Percentiles rank a stretch among this genome's conserved stretches.
phyloP scores from a whole-genome alignment of 1,140 invertebrate genomes.

The Spodoptera frugiperda region DNA sequence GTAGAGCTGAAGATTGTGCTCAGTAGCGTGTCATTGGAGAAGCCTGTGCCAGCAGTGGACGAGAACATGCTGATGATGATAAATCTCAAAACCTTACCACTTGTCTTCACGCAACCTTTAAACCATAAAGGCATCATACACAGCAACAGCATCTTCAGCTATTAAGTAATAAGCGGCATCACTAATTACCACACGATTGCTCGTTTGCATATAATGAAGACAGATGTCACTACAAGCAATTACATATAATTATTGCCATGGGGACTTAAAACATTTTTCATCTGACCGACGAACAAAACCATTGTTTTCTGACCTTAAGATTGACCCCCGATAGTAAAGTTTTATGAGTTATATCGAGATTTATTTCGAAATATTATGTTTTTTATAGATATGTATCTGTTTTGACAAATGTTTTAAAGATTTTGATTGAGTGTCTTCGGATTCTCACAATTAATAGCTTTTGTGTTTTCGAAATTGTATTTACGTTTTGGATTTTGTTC shows the following conservation, averaged over 20 bases:
- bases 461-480: slow-evolving; percentile 29
- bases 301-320: slow-evolving; percentile 41
- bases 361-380: slow-evolving; percentile 19
- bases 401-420: slow-evolving; percentile 38
- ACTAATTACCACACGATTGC: slow-evolving; percentile 24
- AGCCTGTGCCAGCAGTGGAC: too few relatives aligned
- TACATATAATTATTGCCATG: slow-evolving; percentile 30
- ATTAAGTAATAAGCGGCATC: slow-evolving; percentile 33
- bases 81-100: too few relatives aligned
- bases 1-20: too few relatives aligned
- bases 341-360: slow-evolving; percentile 43
- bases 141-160: background rate
- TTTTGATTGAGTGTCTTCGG: slow-evolving; percentile 36
- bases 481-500: background rate
- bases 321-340: slow-evolving; percentile 31
- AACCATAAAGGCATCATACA: too few relatives aligned
- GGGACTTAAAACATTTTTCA: slow-evolving; percentile 21
- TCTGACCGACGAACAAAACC: slow-evolving; percentile 16
- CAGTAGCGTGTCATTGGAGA: too few relatives aligned
- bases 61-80: too few relatives aligned
- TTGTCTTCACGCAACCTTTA: too few relatives aligned
- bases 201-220: slow-evolving; percentile 45
- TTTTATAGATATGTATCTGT: slow-evolving; percentile 35
- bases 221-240: slow-evolving; percentile 42
- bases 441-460: slow-evolving; percentile 39